Conservation (phyloP, 2,113 vertebrate species). For the Hippocampus abdominalis region DNA sequence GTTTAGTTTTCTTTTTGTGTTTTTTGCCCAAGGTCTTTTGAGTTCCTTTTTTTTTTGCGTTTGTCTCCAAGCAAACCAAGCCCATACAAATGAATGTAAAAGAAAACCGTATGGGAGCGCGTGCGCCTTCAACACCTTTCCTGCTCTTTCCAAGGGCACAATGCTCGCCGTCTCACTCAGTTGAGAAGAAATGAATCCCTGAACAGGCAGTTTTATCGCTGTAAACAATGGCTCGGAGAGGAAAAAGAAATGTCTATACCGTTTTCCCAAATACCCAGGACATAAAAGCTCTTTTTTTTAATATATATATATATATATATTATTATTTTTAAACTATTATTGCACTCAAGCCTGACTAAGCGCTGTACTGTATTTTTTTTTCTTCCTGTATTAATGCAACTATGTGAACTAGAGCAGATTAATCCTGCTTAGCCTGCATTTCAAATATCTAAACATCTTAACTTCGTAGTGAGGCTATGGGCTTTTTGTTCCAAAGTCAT, state of each 20-base stretch:
- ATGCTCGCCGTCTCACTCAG: conserved; percentile 20
- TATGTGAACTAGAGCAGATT: conserved; percentile 47
- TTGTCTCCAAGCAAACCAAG: conserved; percentile 30
- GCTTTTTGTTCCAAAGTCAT: conserved; percentile 24
- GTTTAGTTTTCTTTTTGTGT: conserved; percentile 6
- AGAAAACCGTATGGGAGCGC: conserved; percentile 25
- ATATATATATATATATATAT: not conserved
- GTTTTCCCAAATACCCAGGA: conserved; percentile 24
- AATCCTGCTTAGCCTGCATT: conserved; percentile 58
- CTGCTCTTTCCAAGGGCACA: conserved; percentile 30
- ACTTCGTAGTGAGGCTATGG: conserved; percentile 25
- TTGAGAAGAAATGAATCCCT: conserved; percentile 38
- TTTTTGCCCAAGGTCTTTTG: conserved; percentile 46
- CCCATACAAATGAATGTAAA: conserved; percentile 54
- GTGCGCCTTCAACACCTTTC: conserved; percentile 49
- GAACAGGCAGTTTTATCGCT: conserved; percentile 43
- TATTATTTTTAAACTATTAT: conserved; percentile 31
- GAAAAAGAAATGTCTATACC: conserved; percentile 25
- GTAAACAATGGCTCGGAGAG: conserved; percentile 23
- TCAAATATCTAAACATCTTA: conserved; percentile 52
- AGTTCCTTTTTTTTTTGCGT: conserved; percentile 15
- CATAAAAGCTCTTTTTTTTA: conserved; percentile 25
- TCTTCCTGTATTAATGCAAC: conserved; percentile 38
- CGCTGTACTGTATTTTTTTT: conserved; percentile 57
- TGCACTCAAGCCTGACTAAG: conserved; percentile 53